A percentile compares a stretch with the other conserved stretches of the same genome.
phyloP scores from a whole-genome alignment of 2,888 invertebrate genomes.

The Campaea margaritaria region DNA sequence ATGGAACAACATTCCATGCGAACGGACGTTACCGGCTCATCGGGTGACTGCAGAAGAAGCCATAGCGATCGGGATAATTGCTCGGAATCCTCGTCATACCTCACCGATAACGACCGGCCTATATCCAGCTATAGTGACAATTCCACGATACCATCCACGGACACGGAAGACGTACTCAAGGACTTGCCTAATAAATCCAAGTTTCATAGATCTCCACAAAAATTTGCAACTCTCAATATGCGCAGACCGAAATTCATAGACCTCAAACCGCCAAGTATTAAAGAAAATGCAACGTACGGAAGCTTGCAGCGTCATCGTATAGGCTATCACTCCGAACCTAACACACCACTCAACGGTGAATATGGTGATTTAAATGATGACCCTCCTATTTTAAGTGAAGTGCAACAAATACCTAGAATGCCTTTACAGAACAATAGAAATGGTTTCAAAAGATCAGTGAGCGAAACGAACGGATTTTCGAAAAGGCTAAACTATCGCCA shows the following conservation, averaged over 20 bases:
- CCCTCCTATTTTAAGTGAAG: constrained; percentile 71
- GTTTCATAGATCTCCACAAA: constrained; percentile 81
- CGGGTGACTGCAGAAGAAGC: constrained; percentile 77
- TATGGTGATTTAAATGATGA: constrained; percentile 63
- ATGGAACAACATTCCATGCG: constrained; percentile 78
- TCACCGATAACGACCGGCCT: constrained; percentile 81
- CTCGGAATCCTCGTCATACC: constrained; percentile 80
- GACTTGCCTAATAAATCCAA: constrained; percentile 79
- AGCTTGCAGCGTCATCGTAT: constrained; percentile 76
- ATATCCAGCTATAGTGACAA: constrained; percentile 83
- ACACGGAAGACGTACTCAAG: constrained; percentile 79
- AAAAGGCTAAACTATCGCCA: constrained; percentile 80
- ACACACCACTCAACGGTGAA: constrained; percentile 72
- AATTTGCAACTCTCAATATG: constrained; percentile 79
- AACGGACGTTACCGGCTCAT: constrained; percentile 74
- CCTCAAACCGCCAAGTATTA: constrained; percentile 61
- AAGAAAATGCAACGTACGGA: constrained; percentile 72
- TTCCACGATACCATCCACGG: constrained; percentile 81
- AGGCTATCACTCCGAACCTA: constrained; percentile 82
- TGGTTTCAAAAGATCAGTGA: constrained; percentile 76
- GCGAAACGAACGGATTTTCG: constrained; percentile 79
- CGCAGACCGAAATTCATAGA: constrained; percentile 81
- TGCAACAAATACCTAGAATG: constrained; percentile 78
- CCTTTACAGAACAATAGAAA: constrained; percentile 77
- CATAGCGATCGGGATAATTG: constrained; percentile 82